Evolutionary conservation across 2,113 vertebrate genomes (phyloP).

Genomic region (Odontophorus gujanensis): DNA sequence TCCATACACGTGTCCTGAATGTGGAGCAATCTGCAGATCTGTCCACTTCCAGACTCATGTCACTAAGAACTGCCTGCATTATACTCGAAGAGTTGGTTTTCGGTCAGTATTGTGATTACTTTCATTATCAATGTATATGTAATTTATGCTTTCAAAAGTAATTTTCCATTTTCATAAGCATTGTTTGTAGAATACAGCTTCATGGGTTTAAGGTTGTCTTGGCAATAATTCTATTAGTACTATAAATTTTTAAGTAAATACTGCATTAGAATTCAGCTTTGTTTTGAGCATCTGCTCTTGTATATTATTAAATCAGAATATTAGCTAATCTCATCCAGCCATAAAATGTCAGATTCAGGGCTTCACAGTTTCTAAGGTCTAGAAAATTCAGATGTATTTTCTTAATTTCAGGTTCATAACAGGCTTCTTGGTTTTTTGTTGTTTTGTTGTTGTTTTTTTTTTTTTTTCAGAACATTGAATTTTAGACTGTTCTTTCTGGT

Average conservation of each 20-base stretch:
- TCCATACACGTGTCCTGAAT: constrained; percentile 97
- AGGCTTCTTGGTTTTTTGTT: not conserved
- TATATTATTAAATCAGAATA: not conserved
- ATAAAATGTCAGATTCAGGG: not conserved
- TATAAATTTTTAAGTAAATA: constrained; percentile 14
- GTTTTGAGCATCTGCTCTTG: not conserved
- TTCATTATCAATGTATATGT: constrained; percentile 18
- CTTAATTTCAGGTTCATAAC: not conserved
- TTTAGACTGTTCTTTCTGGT: not conserved
- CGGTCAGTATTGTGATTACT: constrained; percentile 85
- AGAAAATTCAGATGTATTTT: not conserved
- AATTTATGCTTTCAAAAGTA: constrained; percentile 21
- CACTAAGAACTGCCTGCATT: constrained; percentile 98
- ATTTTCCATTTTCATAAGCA: constrained; percentile 26
- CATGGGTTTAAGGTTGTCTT: not conserved
- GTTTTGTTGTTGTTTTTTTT: too few relatives aligned
- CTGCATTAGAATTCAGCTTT: not conserved
- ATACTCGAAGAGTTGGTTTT: constrained; percentile 94
- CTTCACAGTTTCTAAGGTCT: not conserved
- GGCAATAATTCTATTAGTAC: not conserved
- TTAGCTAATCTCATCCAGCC: not conserved
- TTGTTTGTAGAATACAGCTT: constrained; percentile 11
- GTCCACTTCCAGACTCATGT: constrained; percentile 97
- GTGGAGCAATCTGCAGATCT: constrained; percentile 95
- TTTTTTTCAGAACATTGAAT: not conserved